Conservation (phyloP, 2,888 invertebrate genomes). For the Xanthostigma xanthostigma region DNA sequence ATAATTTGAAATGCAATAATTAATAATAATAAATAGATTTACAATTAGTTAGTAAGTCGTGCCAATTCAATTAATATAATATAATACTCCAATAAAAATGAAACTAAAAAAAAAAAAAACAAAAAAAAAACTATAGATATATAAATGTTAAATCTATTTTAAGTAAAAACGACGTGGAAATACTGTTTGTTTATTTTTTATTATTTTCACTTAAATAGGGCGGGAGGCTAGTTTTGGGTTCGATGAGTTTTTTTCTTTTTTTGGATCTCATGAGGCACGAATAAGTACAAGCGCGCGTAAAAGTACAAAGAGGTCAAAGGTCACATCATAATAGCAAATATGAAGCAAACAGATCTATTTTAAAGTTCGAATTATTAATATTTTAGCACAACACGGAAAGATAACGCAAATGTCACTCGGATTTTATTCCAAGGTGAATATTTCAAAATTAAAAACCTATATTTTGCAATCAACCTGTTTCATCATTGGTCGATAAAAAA, state of each 20-base stretch:
- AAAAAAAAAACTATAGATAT: slow-evolving; percentile 5
- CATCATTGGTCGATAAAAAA: no score
- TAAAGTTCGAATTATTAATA: no score
- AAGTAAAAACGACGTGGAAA: slow-evolving; percentile 6
- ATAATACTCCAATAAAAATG: background rate
- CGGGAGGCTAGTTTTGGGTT: slow-evolving; percentile 3
- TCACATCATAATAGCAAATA: no score
- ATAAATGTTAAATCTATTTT: slow-evolving; percentile 6
- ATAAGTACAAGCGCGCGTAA: no score
- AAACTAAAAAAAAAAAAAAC: slow-evolving; percentile 8
- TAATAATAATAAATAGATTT: slow-evolving; percentile 3
- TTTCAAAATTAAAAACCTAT: no score
- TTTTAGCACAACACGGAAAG: no score
- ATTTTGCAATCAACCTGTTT: no score
- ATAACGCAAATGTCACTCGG: no score
- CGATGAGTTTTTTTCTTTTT: slow-evolving; percentile 3
- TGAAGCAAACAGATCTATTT: no score
- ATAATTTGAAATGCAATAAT: background rate
- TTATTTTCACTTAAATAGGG: no score
- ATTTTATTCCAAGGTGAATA: no score
- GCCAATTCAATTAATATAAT: slow-evolving; percentile 1
- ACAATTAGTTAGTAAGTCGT: background rate
- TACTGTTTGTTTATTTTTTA: background rate
- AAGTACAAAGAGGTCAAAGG: no score
- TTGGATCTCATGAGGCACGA: slow-evolving; percentile 1